Base-by-base conservation (phyloP, 2,113 vertebrate species). In the Chiloscyllium plagiosum region DNA sequence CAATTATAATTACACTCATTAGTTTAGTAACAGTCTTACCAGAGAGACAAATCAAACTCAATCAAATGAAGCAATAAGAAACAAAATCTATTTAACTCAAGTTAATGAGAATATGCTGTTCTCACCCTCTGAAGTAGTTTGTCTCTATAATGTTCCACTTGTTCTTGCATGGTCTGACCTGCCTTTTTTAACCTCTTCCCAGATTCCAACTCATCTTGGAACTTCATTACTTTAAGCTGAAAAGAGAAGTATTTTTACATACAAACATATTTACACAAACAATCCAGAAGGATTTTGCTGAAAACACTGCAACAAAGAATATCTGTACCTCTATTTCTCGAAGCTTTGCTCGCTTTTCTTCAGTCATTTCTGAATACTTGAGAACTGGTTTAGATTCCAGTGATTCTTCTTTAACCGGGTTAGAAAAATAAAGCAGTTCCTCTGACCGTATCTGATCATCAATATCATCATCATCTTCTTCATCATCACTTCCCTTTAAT, bases 201-300 rank as follows among this genome's bases (percentile, higher is more conserved):
- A 96, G 98, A 99, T 96, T 99, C 99, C 96, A 99, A 97, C 97
- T 99, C 99, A 97, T 99, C 99, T 96, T 99, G 99, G 98, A 99
- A 99, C 97, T 99, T 99, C 99, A 99, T 99, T 96, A 99, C 99
- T 97, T 99, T 99, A 94, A 99, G 98, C 99, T 99, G 97, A 96
- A 96, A 97, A 96, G 42, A 97, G 95, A 96, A 76, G 37, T 29
- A 13, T 37, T 66, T 93, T 92, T 19, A 93, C 1, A 4, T 13
- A 61, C 8, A 29, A 24, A 12, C 15, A 61, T 24, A 37, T 68
- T 93, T 68, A 66, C 15, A 37, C 37, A 93, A 66, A 19, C 17
- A 66, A 2, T n/a, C 61, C 15, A 93, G 66, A 42, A n/a, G 22
- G 13, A 68, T 68, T 19, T 66, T 66, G 89, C 61, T 4, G 19